phyloP scores from a whole-genome alignment of 2,888 invertebrate genomes.

The Euplagia quadripunctaria region DNA sequence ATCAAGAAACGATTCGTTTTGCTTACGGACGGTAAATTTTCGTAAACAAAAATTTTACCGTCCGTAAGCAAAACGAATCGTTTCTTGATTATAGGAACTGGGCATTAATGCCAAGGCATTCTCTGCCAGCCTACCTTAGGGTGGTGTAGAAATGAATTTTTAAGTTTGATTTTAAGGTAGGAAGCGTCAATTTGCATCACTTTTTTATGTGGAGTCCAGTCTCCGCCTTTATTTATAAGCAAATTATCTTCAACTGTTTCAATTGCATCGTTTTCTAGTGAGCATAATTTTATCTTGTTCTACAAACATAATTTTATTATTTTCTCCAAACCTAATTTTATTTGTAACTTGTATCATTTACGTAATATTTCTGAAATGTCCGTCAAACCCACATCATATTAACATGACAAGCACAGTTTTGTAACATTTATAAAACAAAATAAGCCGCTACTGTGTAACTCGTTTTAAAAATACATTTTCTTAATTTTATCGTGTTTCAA shows the following conservation, averaged over 20 bases:
- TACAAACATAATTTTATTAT: too few relatives aligned
- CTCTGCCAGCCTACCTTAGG: too few relatives aligned
- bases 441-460: background rate
- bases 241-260: background rate
- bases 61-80: too few relatives aligned
- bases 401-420: slow-evolving; percentile 41
- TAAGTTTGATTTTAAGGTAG: too few relatives aligned
- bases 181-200: background rate
- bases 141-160: too few relatives aligned
- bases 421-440: slow-evolving; percentile 46
- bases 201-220: background rate
- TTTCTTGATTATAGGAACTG: too few relatives aligned
- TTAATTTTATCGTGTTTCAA: background rate
- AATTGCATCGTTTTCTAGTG: background rate
- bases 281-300: background rate
- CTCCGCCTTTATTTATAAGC: background rate
- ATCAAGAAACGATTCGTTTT: too few relatives aligned
- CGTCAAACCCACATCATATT: slow-evolving; percentile 41
- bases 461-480: background rate
- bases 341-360: slow-evolving; percentile 8
- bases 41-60: too few relatives aligned
- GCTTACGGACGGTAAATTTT: too few relatives aligned
- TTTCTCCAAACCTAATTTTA: background rate
- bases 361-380: slow-evolving; percentile 29
- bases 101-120: too few relatives aligned